These are phyloP conservation scores for Plutomurus gul DNA, from an alignment of 1,140 invertebrate genomes.

Conservation along the genomic window DNA sequence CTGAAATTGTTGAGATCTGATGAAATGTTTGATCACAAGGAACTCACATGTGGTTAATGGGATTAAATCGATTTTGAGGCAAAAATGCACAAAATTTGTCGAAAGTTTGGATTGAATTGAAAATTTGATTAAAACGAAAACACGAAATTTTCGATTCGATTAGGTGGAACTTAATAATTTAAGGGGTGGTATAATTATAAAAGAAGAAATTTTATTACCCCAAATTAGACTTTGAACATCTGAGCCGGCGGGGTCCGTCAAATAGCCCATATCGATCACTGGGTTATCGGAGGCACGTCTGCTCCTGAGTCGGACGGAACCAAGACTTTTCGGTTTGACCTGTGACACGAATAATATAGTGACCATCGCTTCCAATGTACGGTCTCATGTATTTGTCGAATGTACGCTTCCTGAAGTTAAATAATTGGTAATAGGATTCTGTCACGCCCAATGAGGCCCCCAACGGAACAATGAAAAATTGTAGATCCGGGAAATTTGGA, in stretches of 20 bases:
- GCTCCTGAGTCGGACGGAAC: conserved; percentile 66
- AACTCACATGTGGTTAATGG: too few species aligned
- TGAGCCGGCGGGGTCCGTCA: conserved; percentile 58
- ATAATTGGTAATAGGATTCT: neutral
- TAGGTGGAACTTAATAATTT: too few species aligned
- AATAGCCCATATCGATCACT: conserved; percentile 77
- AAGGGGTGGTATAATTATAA: neutral
- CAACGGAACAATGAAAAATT: neutral
- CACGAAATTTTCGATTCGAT: too few species aligned
- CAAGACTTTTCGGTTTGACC: conserved; percentile 67
- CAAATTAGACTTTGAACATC: neutral
- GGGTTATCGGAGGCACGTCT: conserved; percentile 68
- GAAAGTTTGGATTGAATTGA: too few species aligned
- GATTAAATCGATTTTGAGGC: too few species aligned
- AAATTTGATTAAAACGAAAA: neutral
- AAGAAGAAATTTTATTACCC: neutral
- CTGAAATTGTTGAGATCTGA: too few species aligned
- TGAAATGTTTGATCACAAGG: too few species aligned
- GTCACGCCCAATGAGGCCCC: neutral
- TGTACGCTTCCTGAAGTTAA: neutral
- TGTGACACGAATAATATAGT: neutral
- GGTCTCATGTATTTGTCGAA: conserved; percentile 28
- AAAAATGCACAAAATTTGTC: too few species aligned
- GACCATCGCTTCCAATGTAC: neutral
- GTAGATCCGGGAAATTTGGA: conserved; percentile 4